Conservation (phyloP, 1,140 invertebrate species). For the Lethrus apterus region DNA sequence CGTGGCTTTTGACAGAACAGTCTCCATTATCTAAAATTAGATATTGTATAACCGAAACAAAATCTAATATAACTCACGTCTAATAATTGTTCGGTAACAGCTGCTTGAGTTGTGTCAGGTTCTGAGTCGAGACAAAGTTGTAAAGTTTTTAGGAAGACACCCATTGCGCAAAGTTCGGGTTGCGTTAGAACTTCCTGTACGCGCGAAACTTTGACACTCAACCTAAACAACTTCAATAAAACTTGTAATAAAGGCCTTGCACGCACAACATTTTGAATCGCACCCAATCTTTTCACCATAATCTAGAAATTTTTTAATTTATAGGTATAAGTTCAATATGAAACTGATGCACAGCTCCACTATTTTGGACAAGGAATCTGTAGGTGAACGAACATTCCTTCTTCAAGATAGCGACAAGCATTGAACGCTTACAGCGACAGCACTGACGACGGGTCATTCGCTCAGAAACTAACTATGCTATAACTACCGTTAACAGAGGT, state of each 20-base stretch:
- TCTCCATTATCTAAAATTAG: slow-evolving; percentile 75
- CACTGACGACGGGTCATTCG: too few species aligned
- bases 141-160: slow-evolving; percentile 59
- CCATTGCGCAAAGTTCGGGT: slow-evolving; percentile 61
- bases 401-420: too few species aligned
- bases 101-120: slow-evolving; percentile 54
- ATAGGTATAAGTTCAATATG: too few species aligned
- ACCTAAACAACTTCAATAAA: slow-evolving; percentile 73
- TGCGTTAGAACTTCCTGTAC: slow-evolving; percentile 63
- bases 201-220: slow-evolving; percentile 71
- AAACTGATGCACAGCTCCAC: too few species aligned
- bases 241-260: slow-evolving; percentile 77
- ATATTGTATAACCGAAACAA: background rate
- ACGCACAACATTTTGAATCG: slow-evolving; percentile 59
- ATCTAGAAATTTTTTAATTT: too few species aligned
- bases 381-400: too few species aligned
- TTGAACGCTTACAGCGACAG: too few species aligned
- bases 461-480: too few species aligned
- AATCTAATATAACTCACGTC: slow-evolving; percentile 46
- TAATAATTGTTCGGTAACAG: slow-evolving; percentile 75
- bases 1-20: slow-evolving; percentile 80
- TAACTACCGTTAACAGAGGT: too few species aligned
- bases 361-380: too few species aligned
- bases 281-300: slow-evolving; percentile 63
- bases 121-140: slow-evolving; percentile 59